Base-by-base conservation (phyloP, 2,888 invertebrate genomes). In the Notocelia uddmanniana region DNA sequence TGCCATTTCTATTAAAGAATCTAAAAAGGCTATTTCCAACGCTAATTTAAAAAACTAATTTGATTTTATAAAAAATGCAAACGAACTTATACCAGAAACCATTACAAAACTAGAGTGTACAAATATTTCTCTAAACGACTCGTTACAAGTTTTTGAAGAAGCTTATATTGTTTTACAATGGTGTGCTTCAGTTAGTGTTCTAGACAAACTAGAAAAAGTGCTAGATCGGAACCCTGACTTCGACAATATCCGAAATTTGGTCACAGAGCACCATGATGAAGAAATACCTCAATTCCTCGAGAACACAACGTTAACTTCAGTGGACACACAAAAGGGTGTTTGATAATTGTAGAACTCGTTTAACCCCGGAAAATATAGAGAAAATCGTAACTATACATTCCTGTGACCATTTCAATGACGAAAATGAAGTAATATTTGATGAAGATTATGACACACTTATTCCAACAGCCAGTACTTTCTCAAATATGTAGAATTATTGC, bases 311-410 rank as follows among this genome's bases (percentile, higher is more conserved):
- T 37, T 37, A 37, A 37, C 37, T 37, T 37, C 37, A 37, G 37
- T 37, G 37, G 80, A 79, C 79, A 78, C 79, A 80, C 79, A 84
- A 48, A 48, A 48, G 55, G 26, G 55, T 55, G 26, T 55, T 26
- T 55, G 15, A 26, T 55, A 26, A 26, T 1, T 55, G 26, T 26
- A 55, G 55, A 55, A 55, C 26, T 55, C 55, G 55, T 26, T 55
- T 55, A n/a, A 55, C 13, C 55, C 55, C 55, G 15, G 15, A 26
- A 26, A 55, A 55, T 55, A 55, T 26, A 55, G 55, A 55, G 15
- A 55, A 55, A 55, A 26, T 55, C 5, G 26, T 55, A 55, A 55
- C 15, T 15, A n/a, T 55, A 6, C 23, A 55, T 55, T 26, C 26
- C 26, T 55, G 26, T 26, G 26, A 55, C 55, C 26, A 55, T 55